Conservation (phyloP, 2,888 invertebrate species). For the Argynnis bischoffii region DNA sequence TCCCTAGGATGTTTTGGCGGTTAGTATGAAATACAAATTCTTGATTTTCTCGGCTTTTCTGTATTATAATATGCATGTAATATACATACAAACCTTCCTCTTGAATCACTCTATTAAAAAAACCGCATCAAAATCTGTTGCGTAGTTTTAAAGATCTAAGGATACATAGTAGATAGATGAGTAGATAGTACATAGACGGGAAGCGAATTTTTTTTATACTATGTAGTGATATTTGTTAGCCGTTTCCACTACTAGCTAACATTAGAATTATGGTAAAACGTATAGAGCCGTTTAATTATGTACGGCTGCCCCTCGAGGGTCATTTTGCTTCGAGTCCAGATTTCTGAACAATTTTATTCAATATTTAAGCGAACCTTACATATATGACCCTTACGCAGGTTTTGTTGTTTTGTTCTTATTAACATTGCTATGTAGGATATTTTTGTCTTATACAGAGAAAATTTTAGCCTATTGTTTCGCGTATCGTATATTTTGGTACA, state of each 20-base stretch:
- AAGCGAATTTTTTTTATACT: too few species aligned
- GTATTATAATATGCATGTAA: too few species aligned
- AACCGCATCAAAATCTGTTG: too few species aligned
- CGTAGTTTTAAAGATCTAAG: too few species aligned
- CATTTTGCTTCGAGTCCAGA: slow-evolving; percentile 39
- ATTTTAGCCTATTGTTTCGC: neutral
- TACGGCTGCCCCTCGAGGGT: slow-evolving; percentile 44
- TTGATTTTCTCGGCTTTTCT: too few species aligned
- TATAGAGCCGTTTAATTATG: slow-evolving; percentile 50
- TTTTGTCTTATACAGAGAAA: neutral
- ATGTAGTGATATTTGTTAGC: neutral
- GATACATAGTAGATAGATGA: too few species aligned
- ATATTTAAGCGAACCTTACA: slow-evolving; percentile 44
- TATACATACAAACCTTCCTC: too few species aligned
- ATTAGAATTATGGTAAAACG: slow-evolving; percentile 47
- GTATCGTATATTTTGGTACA: too few species aligned
- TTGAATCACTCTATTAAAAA: too few species aligned
- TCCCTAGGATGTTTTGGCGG: too few species aligned
- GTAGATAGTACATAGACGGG: too few species aligned
- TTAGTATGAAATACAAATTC: too few species aligned
- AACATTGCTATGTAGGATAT: neutral
- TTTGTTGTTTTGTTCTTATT: slow-evolving; percentile 27
- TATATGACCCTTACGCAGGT: slow-evolving; percentile 36
- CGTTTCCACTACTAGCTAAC: slow-evolving; percentile 36
- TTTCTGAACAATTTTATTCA: slow-evolving; percentile 47